Percentiles rank a stretch among this genome's conserved stretches.
Evolutionary conservation across 2,797 vertebrate species (phyloP).

Genomic region (Meda fulgida): DNA sequence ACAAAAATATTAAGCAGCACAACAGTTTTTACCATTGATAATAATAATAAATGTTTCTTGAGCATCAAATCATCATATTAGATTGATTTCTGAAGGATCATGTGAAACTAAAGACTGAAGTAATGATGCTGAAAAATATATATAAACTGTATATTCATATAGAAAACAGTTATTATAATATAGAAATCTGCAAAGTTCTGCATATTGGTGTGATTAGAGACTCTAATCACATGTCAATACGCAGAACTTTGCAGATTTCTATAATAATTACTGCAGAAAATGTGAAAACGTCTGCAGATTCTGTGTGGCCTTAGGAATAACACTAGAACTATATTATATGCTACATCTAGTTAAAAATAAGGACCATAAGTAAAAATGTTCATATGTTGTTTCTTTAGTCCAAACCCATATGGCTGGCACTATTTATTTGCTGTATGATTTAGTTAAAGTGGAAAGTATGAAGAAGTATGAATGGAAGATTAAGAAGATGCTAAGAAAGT

Average conservation of each 20-base stretch:
- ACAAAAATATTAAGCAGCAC: too few relatives aligned
- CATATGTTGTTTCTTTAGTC: background rate
- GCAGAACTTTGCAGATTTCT: background rate
- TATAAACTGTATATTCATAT: too few relatives aligned
- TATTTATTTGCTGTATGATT: background rate
- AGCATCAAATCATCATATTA: too few relatives aligned
- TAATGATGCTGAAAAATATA: too few relatives aligned
- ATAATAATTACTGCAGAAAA: background rate
- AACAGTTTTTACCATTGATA: too few relatives aligned
- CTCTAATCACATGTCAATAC: background rate
- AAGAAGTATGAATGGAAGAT: conserved; percentile 14
- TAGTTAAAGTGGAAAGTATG: background rate
- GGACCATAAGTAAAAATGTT: background rate
- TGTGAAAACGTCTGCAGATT: background rate
- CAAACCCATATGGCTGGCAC: background rate
- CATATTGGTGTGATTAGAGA: too few relatives aligned
- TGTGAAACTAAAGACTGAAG: too few relatives aligned
- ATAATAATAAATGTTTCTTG: too few relatives aligned
- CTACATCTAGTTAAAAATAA: background rate
- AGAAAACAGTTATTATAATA: too few relatives aligned
- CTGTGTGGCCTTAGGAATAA: background rate
- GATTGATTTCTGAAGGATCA: too few relatives aligned
- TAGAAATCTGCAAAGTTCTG: too few relatives aligned
- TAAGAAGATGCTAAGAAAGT: conserved; percentile 14
- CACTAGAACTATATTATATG: background rate